Evolutionary conservation across 2,113 vertebrate species (phyloP).

Genomic region (human): DNA sequence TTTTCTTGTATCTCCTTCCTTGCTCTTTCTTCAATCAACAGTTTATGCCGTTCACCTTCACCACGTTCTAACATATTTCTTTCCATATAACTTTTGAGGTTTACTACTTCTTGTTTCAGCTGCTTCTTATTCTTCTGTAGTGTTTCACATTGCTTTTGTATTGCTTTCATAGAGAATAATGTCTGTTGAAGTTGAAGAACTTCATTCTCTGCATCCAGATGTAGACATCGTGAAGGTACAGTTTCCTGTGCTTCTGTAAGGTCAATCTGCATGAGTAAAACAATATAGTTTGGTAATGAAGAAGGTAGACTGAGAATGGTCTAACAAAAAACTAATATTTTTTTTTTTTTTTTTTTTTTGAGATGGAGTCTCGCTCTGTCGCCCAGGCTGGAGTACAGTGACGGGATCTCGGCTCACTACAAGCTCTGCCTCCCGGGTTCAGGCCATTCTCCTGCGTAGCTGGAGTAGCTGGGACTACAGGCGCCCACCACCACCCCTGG

Average conservation of each 20-base stretch:
- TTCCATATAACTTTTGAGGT: conserved; percentile 84
- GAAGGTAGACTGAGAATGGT: not conserved
- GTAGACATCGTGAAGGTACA: conserved; percentile 79
- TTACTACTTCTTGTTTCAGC: conserved; percentile 87
- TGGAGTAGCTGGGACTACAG: no score
- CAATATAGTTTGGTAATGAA: not conserved
- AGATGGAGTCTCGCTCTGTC: no score
- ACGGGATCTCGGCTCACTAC: no score
- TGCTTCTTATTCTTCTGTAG: conserved; percentile 87
- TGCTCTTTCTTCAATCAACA: conserved; percentile 86
- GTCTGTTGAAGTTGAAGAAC: conserved; percentile 86
- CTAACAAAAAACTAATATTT: not conserved
- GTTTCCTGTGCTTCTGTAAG: conserved; percentile 85
- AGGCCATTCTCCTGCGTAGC: no score
- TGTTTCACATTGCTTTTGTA: conserved; percentile 82
- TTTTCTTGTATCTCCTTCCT: conserved; percentile 88
- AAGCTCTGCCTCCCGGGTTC: no score
- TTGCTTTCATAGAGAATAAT: conserved; percentile 81
- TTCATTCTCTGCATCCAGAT: conserved; percentile 84
- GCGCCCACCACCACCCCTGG: no score
- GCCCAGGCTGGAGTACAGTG: no score
- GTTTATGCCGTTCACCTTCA: conserved; percentile 87
- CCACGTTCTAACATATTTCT: conserved; percentile 80
- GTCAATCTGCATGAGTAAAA: not conserved
- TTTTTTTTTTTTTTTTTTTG: no score